Conservation (phyloP, 2,113 vertebrate genomes). For the Megaceryle torquata region DNA sequence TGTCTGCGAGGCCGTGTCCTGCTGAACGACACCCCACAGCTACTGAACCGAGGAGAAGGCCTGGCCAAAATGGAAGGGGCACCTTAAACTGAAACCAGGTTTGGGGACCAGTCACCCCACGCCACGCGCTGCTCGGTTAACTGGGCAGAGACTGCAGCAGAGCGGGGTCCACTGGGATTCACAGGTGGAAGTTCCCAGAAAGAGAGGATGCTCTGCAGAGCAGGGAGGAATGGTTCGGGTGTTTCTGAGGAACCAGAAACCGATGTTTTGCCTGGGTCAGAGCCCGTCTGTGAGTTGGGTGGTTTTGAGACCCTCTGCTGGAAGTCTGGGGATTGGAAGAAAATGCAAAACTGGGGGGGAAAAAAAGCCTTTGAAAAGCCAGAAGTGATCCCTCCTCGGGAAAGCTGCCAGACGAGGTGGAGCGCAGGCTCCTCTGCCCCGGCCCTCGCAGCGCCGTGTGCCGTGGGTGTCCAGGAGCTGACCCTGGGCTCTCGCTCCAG, state of each 20-base stretch:
- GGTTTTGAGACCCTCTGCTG: neutral
- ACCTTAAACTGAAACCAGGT: neutral
- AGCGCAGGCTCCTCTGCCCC: accelerated
- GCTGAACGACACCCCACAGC: neutral
- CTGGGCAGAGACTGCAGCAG: neutral
- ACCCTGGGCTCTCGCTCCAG: accelerated
- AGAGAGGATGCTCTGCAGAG: neutral
- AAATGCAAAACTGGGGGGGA: neutral
- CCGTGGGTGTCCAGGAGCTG: neutral
- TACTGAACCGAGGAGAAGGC: neutral
- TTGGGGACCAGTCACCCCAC: neutral
- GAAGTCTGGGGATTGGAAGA: neutral
- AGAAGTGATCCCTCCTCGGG: accelerated
- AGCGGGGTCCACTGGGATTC: neutral
- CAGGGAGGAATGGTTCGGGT: too few species aligned
- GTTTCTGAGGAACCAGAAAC: neutral
- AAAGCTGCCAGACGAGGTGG: accelerated
- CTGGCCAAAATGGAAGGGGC: neutral
- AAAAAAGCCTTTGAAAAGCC: neutral
- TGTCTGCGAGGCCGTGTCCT: too few species aligned
- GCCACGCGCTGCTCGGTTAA: accelerated
- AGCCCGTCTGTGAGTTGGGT: neutral
- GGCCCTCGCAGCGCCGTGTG: accelerated
- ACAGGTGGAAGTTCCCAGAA: neutral
- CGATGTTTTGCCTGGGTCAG: accelerated